These are phyloP conservation scores for Neodon shergylaensis DNA, from an alignment of 2,113 vertebrate species.

Conservation along the genomic window DNA sequence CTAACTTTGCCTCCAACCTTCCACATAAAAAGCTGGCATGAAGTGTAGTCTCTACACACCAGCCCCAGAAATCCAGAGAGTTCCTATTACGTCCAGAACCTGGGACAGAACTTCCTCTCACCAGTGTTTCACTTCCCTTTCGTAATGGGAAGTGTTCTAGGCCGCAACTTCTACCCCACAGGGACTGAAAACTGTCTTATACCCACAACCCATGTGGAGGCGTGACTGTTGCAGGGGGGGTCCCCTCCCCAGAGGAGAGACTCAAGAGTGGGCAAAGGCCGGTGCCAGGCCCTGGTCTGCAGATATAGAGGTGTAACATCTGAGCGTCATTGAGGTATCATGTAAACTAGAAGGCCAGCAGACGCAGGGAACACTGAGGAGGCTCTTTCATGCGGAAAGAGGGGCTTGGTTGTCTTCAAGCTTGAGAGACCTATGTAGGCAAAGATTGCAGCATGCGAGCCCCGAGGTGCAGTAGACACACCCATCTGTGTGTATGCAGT, in stretches of 20 bases:
- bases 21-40: too few species aligned
- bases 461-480: not conserved
- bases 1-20: not conserved
- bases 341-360: not conserved
- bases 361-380: not conserved
- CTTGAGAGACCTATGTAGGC: not conserved
- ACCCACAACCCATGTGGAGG: not conserved
- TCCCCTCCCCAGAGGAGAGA: not conserved
- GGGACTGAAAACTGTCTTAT: not conserved
- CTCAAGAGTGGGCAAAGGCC: not conserved
- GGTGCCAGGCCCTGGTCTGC: not conserved
- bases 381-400: not conserved
- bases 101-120: not conserved
- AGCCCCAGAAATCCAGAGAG: not conserved
- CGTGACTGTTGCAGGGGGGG: too few species aligned
- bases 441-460: not conserved
- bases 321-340: not conserved
- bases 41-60: not conserved
- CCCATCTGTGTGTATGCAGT: not conserved
- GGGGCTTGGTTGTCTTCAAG: not conserved
- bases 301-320: not conserved
- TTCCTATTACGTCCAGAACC: not conserved
- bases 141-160: not conserved
- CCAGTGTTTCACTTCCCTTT: slow-evolving; percentile 54
- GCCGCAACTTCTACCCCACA: not conserved